Evolutionary conservation across 2,888 invertebrate species (phyloP), one percentile per base, ranked within the genome.

Genomic region (Brachyptera putata): DNA sequence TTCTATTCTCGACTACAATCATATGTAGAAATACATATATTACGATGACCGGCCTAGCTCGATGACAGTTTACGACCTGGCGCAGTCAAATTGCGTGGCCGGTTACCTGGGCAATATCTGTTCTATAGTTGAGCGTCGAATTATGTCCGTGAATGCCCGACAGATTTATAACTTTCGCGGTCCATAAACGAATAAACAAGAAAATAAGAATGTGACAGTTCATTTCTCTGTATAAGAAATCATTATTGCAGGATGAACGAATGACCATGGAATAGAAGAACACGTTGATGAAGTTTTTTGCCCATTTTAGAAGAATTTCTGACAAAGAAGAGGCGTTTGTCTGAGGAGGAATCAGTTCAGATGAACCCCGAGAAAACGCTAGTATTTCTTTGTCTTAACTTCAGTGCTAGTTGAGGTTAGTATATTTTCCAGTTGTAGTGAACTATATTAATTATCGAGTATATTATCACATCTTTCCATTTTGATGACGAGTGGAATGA

Each of bases 21-120:
- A n/a, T n/a, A n/a, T n/a, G n/a, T n/a, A n/a, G n/a, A n/a, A n/a
- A n/a, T n/a, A n/a, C n/a, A n/a, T n/a, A n/a, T n/a, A n/a, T n/a
- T n/a, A n/a, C n/a, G n/a, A n/a, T n/a, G n/a, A n/a, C n/a, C n/a
- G n/a, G n/a, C n/a, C n/a, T n/a, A n/a, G n/a, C n/a, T n/a, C 41
- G 41, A 41, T 41, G 41, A 41, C 41, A 41, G 18, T 41, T 41
- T 41, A 41, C 41, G 41, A 41, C 41, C 41, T 7, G 21, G 5
- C 14, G 9, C 1, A 41, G 11, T n/a, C n/a, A n/a, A 14, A 7
- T 5, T 41, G 41, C 41, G 41, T 41, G 41, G 41, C 21, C 41
- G 16, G 21, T 18, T 16, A 16, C 13, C 13, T 11, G 39, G 13
- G n/a, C n/a, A n/a, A n/a, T n/a, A n/a, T n/a, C n/a, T n/a, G n/a